Evolutionary conservation across 2,113 vertebrate genomes (phyloP), one percentile per base, ranked within the genome.

Genomic region (Fregetta grallaria): DNA sequence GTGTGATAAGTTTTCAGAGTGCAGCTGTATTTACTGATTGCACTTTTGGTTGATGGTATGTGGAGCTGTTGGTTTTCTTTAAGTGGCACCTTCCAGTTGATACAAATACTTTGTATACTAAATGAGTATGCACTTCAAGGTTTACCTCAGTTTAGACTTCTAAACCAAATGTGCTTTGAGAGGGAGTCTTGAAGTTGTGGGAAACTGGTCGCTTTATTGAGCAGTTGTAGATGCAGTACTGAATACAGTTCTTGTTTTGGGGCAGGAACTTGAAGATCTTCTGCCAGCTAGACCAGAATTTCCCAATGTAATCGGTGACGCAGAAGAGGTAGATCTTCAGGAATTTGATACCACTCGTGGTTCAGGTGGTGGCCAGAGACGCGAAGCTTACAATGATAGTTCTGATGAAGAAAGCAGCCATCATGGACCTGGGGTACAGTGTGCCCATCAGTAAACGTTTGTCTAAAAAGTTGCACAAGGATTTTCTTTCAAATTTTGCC

Each of bases 301-400:
- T 91, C 98, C 99, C 22, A 98, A 98, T 53, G 98, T 99, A 62
- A 98, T 98, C 76, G 98, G 99, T 66, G 99, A 99, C 78, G 98
- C 98, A 5, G 99, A 99, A 96, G 99, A 99, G 89, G 99, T 99
- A 65, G 99, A 99, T 94, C 98, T 99, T 95, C 99, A 99, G 85
- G 99, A 99, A 94, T 99, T 99, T 77, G 99, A 99, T 96, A 98
- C 95, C 89, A 99, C 99, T 96, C 99, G 98, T 95, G 99, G 99
- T 82, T 99, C 98, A 27, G 98, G 98, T 83, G 98, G 99, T 42
- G 98, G 99, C 86, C 99, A 99, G 95, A 98, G 99, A 88, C 99
- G 99, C 68, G 99, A 99, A 97, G 99, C 99, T 34, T 99, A 99
- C 83, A 99, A 99, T 1, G 99, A 99, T 98, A 99, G 99, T 95